Evolutionary conservation across 2,113 vertebrate species (phyloP).

Genomic region (Phylloscopus whistleri): DNA sequence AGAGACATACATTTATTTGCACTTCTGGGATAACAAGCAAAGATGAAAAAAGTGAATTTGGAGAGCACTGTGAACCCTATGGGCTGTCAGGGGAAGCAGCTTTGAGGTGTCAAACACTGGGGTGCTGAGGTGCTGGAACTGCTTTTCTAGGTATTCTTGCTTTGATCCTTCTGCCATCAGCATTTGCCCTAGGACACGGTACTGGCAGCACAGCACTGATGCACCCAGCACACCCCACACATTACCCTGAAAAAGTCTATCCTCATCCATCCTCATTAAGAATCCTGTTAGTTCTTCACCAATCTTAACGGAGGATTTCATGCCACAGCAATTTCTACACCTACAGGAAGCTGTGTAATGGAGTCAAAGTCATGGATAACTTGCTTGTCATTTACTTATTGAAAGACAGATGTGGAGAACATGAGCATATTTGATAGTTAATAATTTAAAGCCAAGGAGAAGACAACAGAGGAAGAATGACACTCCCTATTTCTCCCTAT

Average conservation of each 20-base stretch:
- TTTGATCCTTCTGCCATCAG: not conserved
- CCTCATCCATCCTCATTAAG: not conserved
- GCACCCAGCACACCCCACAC: not conserved
- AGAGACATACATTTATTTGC: not conserved
- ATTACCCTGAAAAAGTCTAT: not conserved
- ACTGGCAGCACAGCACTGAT: not conserved
- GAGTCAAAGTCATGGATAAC: not conserved
- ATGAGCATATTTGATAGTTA: not conserved
- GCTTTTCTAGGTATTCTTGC: not conserved
- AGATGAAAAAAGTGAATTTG: not conserved
- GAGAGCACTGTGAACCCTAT: not conserved
- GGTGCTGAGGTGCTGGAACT: not conserved
- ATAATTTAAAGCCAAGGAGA: slow-evolving; percentile 6
- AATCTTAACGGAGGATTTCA: not conserved
- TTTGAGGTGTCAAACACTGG: not conserved
- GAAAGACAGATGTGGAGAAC: not conserved
- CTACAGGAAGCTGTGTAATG: not conserved
- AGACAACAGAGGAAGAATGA: not conserved
- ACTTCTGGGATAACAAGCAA: not conserved
- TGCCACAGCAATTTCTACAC: not conserved
- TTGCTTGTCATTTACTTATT: not conserved
- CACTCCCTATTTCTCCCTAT: not conserved
- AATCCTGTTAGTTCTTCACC: not conserved
- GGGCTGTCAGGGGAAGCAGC: not conserved
- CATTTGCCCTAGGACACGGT: not conserved